Percentiles rank a stretch among this genome's conserved stretches.
phyloP scores from a whole-genome alignment of 2,888 invertebrate genomes.

The Altica lythri region DNA sequence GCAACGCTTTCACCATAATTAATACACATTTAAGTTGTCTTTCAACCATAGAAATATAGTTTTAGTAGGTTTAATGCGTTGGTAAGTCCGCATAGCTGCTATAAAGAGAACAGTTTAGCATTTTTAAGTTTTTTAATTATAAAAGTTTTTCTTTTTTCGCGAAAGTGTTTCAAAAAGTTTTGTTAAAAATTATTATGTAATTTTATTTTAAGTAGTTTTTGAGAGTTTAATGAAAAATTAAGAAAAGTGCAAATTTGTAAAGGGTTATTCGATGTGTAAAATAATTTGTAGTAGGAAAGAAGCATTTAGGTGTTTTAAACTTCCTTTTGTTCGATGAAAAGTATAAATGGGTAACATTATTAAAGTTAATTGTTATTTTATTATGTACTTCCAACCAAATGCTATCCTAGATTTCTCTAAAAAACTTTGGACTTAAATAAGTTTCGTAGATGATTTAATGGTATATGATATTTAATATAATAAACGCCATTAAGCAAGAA shows the following conservation, averaged over 20 bases:
- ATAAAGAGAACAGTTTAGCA: constrained; percentile 7
- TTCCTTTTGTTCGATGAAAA: background rate
- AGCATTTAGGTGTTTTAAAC: constrained; percentile 6
- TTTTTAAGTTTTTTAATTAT: constrained; percentile 3
- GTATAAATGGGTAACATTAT: too few relatives aligned
- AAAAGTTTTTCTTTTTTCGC: background rate
- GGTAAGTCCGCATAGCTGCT: constrained; percentile 6
- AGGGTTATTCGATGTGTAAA: constrained; percentile 5
- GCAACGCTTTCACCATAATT: constrained; percentile 27
- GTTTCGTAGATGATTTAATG: too few relatives aligned
- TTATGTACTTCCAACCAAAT: too few relatives aligned
- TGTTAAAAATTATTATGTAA: constrained; percentile 5
- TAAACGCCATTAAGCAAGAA: too few relatives aligned
- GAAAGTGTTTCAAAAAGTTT: constrained; percentile 9
- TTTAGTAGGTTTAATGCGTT: constrained; percentile 13
- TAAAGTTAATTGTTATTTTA: too few relatives aligned
- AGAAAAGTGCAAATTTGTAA: constrained; percentile 2
- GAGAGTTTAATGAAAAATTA: constrained; percentile 7
- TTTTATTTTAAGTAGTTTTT: background rate
- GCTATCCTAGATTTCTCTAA: too few relatives aligned
- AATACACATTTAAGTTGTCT: constrained; percentile 22
- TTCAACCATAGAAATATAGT: constrained; percentile 22
- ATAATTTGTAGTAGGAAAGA: background rate
- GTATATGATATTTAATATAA: too few relatives aligned
- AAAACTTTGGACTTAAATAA: too few relatives aligned